Percentiles rank a stretch among this genome's conserved stretches.
Conservation (phyloP, 2,113 vertebrate genomes). For the Chaetorhynchus papuensis region DNA sequence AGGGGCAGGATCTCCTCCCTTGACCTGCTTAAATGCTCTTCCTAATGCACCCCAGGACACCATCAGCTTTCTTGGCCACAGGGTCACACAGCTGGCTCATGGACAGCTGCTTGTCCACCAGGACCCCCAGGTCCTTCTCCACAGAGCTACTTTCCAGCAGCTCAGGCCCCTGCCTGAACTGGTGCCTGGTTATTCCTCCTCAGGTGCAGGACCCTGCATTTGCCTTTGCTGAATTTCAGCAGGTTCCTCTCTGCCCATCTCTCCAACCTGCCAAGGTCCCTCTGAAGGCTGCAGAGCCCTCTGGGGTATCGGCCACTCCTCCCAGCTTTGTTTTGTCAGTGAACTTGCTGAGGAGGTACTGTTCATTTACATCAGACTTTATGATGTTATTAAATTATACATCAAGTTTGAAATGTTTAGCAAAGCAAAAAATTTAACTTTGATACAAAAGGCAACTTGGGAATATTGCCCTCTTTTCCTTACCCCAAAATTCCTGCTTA, state of each 20-base stretch:
- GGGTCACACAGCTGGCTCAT: background rate
- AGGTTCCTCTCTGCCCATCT: background rate
- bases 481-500: background rate
- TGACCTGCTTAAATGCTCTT: background rate
- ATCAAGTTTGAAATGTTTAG: background rate
- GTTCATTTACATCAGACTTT: background rate
- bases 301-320: rapidly evolving
- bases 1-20: background rate
- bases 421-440: background rate
- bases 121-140: rapidly evolving
- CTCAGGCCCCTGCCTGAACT: rapidly evolving
- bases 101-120: background rate
- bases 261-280: background rate
- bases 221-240: rapidly evolving
- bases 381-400: background rate
- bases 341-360: background rate
- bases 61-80: background rate
- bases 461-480: background rate
- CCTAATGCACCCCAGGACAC: background rate
- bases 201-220: rapidly evolving
- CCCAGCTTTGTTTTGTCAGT: background rate
- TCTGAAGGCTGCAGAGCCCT: background rate
- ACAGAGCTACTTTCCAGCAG: background rate
- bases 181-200: background rate
- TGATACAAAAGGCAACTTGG: background rate